Conservation (phyloP, 1,140 invertebrate species). For the Tigriopus japonicus region DNA sequence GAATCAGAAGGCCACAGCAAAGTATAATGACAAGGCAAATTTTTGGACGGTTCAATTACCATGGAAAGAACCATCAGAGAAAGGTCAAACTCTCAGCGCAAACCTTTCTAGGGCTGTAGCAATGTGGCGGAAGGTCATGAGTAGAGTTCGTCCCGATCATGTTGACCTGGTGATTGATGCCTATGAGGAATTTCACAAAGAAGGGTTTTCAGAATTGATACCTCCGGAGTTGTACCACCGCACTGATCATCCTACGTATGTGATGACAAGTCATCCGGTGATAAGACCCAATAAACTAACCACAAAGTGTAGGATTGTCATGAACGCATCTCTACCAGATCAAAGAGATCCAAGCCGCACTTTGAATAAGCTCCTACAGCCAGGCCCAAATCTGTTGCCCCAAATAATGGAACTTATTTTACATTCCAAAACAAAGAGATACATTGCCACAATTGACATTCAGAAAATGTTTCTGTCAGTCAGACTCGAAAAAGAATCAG, state of each 20-base stretch:
- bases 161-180: too few relatives aligned
- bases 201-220: too few relatives aligned
- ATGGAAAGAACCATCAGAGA: too few relatives aligned
- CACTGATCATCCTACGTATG: not conserved
- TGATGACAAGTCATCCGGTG: not conserved
- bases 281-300: not conserved
- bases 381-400: not conserved
- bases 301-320: conserved; percentile 2
- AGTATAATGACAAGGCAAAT: too few relatives aligned
- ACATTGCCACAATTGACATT: conserved; percentile 2
- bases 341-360: not conserved
- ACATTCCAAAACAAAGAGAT: not conserved
- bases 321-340: not conserved
- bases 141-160: too few relatives aligned
- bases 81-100: too few relatives aligned
- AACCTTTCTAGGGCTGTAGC: too few relatives aligned
- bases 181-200: too few relatives aligned
- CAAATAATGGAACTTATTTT: conserved; percentile 2
- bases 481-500: not conserved
- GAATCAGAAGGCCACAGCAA: too few relatives aligned
- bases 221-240: too few relatives aligned
- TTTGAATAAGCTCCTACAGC: not conserved
- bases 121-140: too few relatives aligned
- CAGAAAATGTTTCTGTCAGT: conserved; percentile 1
- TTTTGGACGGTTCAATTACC: too few relatives aligned